Percentiles rank a stretch among this genome's conserved stretches.
phyloP scores from a whole-genome alignment of 2,113 vertebrate genomes.

The Boleophthalmus pectinirostris region DNA sequence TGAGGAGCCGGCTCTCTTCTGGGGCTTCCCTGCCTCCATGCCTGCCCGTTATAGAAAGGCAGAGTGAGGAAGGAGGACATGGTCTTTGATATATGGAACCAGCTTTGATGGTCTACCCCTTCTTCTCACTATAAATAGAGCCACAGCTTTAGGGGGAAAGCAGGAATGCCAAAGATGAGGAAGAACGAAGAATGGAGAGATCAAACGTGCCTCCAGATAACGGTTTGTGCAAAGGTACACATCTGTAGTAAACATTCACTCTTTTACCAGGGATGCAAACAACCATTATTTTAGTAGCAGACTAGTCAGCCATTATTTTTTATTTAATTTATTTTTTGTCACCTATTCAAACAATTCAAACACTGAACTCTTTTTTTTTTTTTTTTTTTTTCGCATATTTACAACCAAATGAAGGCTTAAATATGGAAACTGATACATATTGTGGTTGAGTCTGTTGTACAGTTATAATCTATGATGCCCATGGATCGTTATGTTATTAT shows the following conservation, averaged over 20 bases:
- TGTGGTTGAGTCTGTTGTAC: too few relatives aligned
- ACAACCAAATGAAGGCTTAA: too few relatives aligned
- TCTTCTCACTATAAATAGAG: constrained; percentile 73
- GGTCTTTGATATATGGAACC: constrained; percentile 73
- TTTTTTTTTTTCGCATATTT: too few relatives aligned
- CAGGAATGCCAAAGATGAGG: constrained; percentile 51
- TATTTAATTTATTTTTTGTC: too few relatives aligned
- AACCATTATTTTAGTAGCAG: too few relatives aligned
- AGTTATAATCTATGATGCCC: too few relatives aligned
- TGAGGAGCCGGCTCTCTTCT: constrained; percentile 55
- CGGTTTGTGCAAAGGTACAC: constrained; percentile 20
- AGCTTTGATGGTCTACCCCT: constrained; percentile 74
- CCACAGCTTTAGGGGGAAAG: constrained; percentile 56
- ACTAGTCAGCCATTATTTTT: too few relatives aligned
- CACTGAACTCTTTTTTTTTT: too few relatives aligned
- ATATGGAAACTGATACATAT: too few relatives aligned
- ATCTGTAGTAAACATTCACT: neutral
- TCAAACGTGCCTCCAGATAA: constrained; percentile 44
- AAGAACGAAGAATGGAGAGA: constrained; percentile 25
- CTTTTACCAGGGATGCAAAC: neutral
- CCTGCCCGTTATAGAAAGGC: constrained; percentile 65
- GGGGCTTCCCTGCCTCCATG: constrained; percentile 62
- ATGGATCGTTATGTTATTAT: too few relatives aligned
- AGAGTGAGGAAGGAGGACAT: constrained; percentile 57
- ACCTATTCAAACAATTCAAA: too few relatives aligned